Evolutionary conservation across 2,888 invertebrate species (phyloP).

Genomic region (Folsomia candida): DNA sequence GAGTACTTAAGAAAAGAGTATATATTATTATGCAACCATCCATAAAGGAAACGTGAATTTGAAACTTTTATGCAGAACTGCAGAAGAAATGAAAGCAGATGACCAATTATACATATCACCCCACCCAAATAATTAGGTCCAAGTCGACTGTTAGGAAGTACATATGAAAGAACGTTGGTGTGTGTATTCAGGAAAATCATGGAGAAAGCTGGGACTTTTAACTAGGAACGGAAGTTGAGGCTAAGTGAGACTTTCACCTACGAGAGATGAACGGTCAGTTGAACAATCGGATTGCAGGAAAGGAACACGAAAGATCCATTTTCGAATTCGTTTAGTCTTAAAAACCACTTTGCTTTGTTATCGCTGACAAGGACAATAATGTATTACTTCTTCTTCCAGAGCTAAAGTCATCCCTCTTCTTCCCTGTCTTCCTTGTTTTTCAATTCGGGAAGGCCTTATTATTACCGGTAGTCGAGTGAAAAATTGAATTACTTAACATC

Average conservation of each 20-base stretch:
- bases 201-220: neutral
- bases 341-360: slow-evolving; percentile 1
- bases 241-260: neutral
- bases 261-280: neutral
- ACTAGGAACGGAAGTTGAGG: neutral
- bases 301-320: neutral
- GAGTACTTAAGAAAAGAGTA: too few relatives aligned
- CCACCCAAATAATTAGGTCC: neutral
- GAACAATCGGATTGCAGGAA: neutral
- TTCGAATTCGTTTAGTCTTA: slow-evolving; percentile 1
- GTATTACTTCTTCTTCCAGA: neutral
- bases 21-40: too few relatives aligned
- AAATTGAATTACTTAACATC: neutral
- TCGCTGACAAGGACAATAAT: slow-evolving; percentile 1
- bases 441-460: neutral
- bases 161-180: neutral
- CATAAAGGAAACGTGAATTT: too few relatives aligned
- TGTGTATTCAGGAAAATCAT: neutral
- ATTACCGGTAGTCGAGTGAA: neutral
- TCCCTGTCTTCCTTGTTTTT: neutral
- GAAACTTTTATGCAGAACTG: too few relatives aligned
- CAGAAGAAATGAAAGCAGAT: too few relatives aligned
- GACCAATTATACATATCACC: too few relatives aligned
- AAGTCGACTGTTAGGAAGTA: neutral
- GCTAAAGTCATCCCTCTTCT: neutral